phyloP scores from a whole-genome alignment of 2,113 vertebrate species.

The Forbesichthys papilliferus region DNA sequence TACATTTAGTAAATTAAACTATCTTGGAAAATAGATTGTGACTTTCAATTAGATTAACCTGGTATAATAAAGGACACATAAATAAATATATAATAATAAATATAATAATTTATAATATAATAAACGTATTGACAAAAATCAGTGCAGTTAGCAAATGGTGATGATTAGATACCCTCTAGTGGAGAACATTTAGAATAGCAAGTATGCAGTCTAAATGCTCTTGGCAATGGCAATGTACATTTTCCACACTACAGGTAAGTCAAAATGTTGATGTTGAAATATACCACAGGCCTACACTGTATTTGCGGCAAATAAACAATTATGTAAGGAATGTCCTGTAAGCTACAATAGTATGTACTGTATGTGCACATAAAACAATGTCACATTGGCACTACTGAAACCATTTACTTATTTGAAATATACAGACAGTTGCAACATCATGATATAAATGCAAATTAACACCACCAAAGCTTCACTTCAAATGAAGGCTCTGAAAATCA shows the following conservation, averaged over 20 bases:
- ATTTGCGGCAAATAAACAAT: constrained; percentile 26
- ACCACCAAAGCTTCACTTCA: constrained; percentile 1
- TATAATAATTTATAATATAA: too few species aligned
- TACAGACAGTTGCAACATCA: constrained; percentile 26
- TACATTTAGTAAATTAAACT: too few species aligned
- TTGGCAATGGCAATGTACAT: too few species aligned
- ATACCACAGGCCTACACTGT: not conserved
- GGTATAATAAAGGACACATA: too few species aligned
- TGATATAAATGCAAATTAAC: constrained; percentile 2
- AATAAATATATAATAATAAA: too few species aligned
- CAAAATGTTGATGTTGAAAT: not conserved
- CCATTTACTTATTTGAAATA: constrained; percentile 6
- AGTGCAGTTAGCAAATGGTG: constrained; percentile 16
- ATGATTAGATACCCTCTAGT: constrained; percentile 72
- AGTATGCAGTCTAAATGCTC: not conserved
- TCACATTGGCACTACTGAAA: constrained; percentile 28
- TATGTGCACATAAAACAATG: constrained; percentile 27
- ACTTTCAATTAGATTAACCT: too few species aligned
- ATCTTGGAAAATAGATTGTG: too few species aligned
- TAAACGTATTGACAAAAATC: too few species aligned
- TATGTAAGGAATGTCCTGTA: constrained; percentile 24
- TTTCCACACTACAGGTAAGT: not conserved
- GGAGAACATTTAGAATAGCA: constrained; percentile 54
- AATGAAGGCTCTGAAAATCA: not conserved
- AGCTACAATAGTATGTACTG: constrained; percentile 51